Conservation (phyloP, 2,888 invertebrate species). For the Catocala fraxini region DNA sequence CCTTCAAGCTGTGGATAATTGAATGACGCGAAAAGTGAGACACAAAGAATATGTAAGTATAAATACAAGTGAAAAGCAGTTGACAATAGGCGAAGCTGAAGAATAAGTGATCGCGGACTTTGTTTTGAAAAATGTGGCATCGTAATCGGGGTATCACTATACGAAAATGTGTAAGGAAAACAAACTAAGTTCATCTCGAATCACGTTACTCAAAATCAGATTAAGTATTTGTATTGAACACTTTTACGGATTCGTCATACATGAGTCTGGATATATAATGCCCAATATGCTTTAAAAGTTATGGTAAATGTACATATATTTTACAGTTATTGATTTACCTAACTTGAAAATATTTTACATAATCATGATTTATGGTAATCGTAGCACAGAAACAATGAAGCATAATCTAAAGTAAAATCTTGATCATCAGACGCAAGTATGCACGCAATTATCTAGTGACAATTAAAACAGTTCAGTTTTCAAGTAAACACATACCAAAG, state of each 20-base stretch:
- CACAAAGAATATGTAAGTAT: background rate
- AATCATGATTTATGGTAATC: conserved; percentile 44
- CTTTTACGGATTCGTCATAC: too few species aligned
- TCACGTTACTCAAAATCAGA: conserved; percentile 20
- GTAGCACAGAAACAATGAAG: conserved; percentile 39
- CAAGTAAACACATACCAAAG: conserved; percentile 89
- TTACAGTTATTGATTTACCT: background rate
- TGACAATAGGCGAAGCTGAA: conserved; percentile 2
- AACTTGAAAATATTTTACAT: conserved; percentile 15
- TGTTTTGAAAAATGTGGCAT: background rate
- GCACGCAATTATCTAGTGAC: conserved; percentile 54
- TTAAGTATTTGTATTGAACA: conserved; percentile 2
- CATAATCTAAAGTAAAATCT: conserved; percentile 52
- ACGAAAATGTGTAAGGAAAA: conserved; percentile 5
- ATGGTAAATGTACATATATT: background rate
- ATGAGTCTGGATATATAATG: too few species aligned
- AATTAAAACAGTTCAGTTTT: conserved; percentile 60
- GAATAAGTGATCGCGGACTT: background rate
- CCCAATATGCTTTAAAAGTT: background rate
- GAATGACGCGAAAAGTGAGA: background rate
- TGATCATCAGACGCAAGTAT: conserved; percentile 67
- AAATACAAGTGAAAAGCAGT: background rate
- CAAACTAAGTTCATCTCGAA: background rate
- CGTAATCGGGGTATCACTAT: conserved; percentile 19
- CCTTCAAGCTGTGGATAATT: background rate